phyloP scores from a whole-genome alignment of 2,113 vertebrate genomes.

The Brachypteracias leptosomus region DNA sequence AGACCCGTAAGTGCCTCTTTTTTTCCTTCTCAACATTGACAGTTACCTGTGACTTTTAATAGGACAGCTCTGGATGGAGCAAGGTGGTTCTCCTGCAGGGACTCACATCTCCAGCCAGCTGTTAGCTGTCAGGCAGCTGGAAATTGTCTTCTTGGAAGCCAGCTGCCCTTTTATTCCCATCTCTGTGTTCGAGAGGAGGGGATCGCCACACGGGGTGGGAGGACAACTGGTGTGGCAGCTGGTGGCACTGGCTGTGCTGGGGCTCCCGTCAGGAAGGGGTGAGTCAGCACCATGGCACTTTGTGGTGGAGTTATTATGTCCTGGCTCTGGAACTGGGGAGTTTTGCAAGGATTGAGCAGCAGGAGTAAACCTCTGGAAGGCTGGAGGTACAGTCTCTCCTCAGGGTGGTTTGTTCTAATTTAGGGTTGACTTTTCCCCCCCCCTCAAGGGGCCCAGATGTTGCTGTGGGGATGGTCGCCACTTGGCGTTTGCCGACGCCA shows the following conservation, averaged over 20 bases:
- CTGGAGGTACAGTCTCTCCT: rapidly evolving
- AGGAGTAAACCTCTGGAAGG: not conserved
- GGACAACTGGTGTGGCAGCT: not conserved
- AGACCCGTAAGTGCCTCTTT: conserved; percentile 86
- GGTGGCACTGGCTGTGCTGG: not conserved
- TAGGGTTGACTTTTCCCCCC: not conserved
- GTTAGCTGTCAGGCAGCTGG: not conserved
- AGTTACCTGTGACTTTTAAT: not conserved
- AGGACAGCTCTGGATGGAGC: not conserved
- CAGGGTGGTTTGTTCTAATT: not conserved
- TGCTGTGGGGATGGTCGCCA: not conserved
- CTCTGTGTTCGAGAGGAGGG: not conserved
- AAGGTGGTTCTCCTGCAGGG: not conserved
- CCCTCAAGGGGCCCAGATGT: not conserved
- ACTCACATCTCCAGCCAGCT: not conserved
- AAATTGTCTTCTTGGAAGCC: conserved; percentile 1
- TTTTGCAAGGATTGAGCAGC: not conserved
- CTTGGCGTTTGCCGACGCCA: not conserved
- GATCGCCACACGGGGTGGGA: not conserved
- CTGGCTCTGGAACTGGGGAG: not conserved
- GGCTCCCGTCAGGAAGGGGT: not conserved
- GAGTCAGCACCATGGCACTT: not conserved
- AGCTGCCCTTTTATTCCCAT: conserved; percentile 52
- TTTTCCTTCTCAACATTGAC: not conserved
- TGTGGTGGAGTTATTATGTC: not conserved